Evolutionary conservation across 53 echinoderm and acorn worm species (phyloP).

Genomic region (Echinarachnius parma): DNA sequence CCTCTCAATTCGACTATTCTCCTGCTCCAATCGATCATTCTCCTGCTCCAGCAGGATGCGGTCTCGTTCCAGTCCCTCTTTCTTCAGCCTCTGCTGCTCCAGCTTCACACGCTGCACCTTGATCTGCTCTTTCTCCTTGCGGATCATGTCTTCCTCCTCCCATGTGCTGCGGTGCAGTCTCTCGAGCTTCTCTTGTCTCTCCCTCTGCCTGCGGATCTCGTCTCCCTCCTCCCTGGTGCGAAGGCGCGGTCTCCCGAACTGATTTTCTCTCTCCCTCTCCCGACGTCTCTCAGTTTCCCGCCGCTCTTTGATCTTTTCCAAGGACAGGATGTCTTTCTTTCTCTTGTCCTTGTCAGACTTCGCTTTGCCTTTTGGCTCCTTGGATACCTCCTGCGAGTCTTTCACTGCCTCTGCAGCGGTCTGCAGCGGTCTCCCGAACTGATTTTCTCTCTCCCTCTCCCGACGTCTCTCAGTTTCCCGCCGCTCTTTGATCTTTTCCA

Average conservation of each 20-base stretch:
- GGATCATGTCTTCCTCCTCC: constrained; percentile 76
- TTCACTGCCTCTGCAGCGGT: too few relatives aligned
- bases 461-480: too few relatives aligned
- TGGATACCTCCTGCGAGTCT: too few relatives aligned
- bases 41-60: constrained; percentile 89
- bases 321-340: constrained; percentile 77
- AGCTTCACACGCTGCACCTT: constrained; percentile 73
- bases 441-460: too few relatives aligned
- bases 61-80: constrained; percentile 86
- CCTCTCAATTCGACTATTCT: constrained; percentile 78
- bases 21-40: constrained; percentile 60
- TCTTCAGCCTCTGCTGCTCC: constrained; percentile 77
- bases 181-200: constrained; percentile 59
- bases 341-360: constrained; percentile 50
- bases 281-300: constrained; percentile 76
- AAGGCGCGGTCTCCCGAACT: too few relatives aligned
- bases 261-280: constrained; percentile 81
- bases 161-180: constrained; percentile 75
- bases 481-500: too few relatives aligned
- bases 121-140: constrained; percentile 81
- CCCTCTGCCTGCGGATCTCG: constrained; percentile 82
- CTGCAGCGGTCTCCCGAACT: too few relatives aligned
- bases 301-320: constrained; percentile 95
- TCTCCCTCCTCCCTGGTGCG: constrained; percentile 73
- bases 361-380: too few relatives aligned